Base-by-base conservation (phyloP, 2,113 vertebrate species). In the Rhineura floridana region DNA sequence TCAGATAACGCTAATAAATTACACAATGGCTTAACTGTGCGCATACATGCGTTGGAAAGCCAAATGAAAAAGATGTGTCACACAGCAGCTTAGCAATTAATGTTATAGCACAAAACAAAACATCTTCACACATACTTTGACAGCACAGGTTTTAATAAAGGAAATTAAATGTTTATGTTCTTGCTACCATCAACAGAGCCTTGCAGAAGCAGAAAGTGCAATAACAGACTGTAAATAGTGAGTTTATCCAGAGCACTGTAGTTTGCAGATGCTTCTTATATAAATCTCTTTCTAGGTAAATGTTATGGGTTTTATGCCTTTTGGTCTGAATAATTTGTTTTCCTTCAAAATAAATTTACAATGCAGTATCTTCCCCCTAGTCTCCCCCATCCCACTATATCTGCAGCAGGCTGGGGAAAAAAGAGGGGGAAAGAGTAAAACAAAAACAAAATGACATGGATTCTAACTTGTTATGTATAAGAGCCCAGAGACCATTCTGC, bases 301-400 rank as follows among this genome's bases (percentile, higher is more conserved):
- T 87, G 15, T 84, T 91, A 78, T 11, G 52, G 10, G 7, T 48
- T 23, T n/a, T 69, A 21, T 44, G 81, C 28, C 72, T 89, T 33
- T 90, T 83, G 87, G 11, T 63, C 75, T 62, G 13, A 52, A 84
- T 87, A 67, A 1, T 50, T 93, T 89, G 10, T 87, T 91, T 83
- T n/a, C 77, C 17, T 91, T 93, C 84, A 92, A 93, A 93, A 91
- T 93, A 94, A 91, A 93, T 94, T 90, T 83, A 85, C 83, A 87
- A 42, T 44, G 90, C 46, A 91, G 46, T 86, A 75, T 48, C 85
- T 63, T 75, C 33, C 62, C 30, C 28, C 4, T 44, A n/a, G n/a
- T n/a, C n/a, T 30, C 25, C 46, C 19, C 65, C 88, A 17, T 50
- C 85, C 86, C 72, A 85, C 39, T 42, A 33, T 62, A 86, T 89